Base-by-base conservation (phyloP, 2,797 vertebrate genomes). In the Agapornis canus region DNA sequence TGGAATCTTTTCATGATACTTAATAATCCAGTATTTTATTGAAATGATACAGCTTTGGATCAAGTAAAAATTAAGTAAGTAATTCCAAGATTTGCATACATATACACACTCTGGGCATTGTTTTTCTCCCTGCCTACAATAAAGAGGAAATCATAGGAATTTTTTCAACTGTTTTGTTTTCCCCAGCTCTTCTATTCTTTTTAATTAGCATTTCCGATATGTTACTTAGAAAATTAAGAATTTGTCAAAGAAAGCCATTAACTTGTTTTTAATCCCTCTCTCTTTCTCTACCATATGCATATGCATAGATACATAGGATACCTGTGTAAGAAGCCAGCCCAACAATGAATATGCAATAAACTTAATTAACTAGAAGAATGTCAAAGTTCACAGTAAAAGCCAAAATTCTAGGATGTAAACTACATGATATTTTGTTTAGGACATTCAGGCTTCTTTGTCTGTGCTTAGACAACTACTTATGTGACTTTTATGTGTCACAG, bases 31-130 rank as follows among this genome's bases (percentile, higher is more conserved):
- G 21, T 27, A 71, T 73, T 86, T 81, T 71, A 39, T 39, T 83
- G 40, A 78, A 83, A 78, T 35, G 1, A 25, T 23, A 11, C 3
- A 7, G 9, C 7, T 59, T 86, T 51, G 9, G 8, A 45, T 52
- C 9, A 65, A 71, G 27, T 13, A 5, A 88, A 91, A 80, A 21
- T 1, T 42, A 56, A 81, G 83, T 22, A 48, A 31, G 31, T 2
- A 2, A 16, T 65, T 65, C 3, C 3, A 82, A 57, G 77, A 40
- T 9, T 61, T 49, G 2, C 7, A 29, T 42, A 39, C 21, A 23
- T 23, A 61, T 32, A 32, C 7, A 27, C 6, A 63, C 1, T 39
- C 21, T 15, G 4, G 9, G 25, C 2, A 2, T 3, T 29, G 3
- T 2, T 65, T 86, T 82, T 64, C n/a, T 63, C 43, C 17, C 16